These are phyloP conservation scores for Macrocentrus cingulum DNA, from an alignment of 1,140 invertebrate genomes.

Conservation along the genomic window DNA sequence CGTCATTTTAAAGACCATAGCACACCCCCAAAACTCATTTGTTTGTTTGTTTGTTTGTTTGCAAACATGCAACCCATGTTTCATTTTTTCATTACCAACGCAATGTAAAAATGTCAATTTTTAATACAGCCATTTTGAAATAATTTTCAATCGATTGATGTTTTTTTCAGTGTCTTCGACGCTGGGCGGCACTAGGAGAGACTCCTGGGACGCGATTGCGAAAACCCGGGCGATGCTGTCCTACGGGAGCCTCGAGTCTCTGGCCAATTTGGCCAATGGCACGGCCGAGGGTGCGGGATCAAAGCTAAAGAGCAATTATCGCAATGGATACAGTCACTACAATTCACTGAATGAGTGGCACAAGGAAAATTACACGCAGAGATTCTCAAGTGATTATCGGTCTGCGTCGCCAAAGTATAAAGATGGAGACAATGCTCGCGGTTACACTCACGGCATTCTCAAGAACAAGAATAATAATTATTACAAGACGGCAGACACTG, in stretches of 20 bases:
- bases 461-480: constrained; percentile 56
- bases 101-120: no score
- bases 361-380: constrained; percentile 36
- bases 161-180: constrained; percentile 65
- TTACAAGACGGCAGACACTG: constrained; percentile 53
- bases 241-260: constrained; percentile 67
- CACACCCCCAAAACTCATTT: no score
- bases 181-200: constrained; percentile 65
- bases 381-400: constrained; percentile 42
- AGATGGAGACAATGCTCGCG: constrained; percentile 27
- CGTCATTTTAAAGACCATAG: no score
- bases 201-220: constrained; percentile 80
- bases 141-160: no score
- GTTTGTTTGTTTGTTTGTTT: constrained; percentile 2
- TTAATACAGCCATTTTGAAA: no score
- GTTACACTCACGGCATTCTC: constrained; percentile 49
- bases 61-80: background rate
- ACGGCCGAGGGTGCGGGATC: constrained; percentile 27
- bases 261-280: constrained; percentile 66
- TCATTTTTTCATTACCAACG: background rate
- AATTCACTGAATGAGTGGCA: constrained; percentile 38
- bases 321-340: constrained; percentile 37
- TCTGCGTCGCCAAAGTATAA: constrained; percentile 37
- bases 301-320: constrained; percentile 32
- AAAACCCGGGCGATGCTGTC: constrained; percentile 75